Evolutionary conservation across 2,888 invertebrate species (phyloP).

Genomic region (Nycteola revayana): DNA sequence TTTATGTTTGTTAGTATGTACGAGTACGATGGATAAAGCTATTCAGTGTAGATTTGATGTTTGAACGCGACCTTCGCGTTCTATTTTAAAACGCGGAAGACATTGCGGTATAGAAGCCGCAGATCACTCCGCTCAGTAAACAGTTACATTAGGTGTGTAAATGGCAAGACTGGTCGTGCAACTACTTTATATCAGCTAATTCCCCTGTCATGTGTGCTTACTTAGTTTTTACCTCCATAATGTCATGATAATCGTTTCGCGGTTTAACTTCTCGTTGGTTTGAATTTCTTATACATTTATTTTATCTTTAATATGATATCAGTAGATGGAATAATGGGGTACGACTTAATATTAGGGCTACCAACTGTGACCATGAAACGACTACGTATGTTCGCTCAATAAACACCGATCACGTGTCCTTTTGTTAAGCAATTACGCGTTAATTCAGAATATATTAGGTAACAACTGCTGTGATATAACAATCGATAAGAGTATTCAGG

Average conservation of each 20-base stretch:
- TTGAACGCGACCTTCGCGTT: constrained; percentile 64
- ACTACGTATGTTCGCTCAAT: constrained; percentile 18
- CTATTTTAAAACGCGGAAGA: constrained; percentile 80
- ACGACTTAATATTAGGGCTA: no score
- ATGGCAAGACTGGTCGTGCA: constrained; percentile 45
- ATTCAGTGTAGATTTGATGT: constrained; percentile 52
- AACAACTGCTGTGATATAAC: constrained; percentile 44
- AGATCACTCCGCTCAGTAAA: constrained; percentile 60
- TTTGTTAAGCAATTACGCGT: constrained; percentile 61
- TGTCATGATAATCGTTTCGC: no score
- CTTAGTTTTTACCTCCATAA: constrained; percentile 2
- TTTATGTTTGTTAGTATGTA: constrained; percentile 33
- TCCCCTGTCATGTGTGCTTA: constrained; percentile 8
- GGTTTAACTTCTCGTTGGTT: no score
- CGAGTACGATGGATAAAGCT: constrained; percentile 47
- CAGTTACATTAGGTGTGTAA: constrained; percentile 62
- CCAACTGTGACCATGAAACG: constrained; percentile 2
- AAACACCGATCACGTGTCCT: constrained; percentile 25
- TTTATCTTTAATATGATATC: no score
- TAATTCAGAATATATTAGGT: constrained; percentile 54
- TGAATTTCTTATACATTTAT: no score
- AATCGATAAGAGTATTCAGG: constrained; percentile 34
- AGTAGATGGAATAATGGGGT: no score
- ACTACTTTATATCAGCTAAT: constrained; percentile 6
- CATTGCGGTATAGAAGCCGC: constrained; percentile 61